phyloP scores from a whole-genome alignment of 2,113 vertebrate genomes.

The Mormyrus lacerda region DNA sequence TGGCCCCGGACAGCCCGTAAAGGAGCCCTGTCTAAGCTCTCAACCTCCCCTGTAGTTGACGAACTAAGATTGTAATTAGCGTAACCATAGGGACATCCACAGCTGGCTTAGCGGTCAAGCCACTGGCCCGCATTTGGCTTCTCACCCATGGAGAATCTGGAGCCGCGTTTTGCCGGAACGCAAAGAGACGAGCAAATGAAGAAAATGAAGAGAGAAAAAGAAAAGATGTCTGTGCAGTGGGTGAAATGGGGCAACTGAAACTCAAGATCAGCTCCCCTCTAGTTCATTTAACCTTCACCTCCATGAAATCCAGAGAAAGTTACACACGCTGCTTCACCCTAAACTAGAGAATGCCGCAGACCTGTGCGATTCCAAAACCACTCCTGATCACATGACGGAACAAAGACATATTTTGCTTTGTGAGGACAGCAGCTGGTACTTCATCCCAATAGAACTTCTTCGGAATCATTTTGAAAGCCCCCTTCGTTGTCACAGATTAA shows the following conservation, averaged over 20 bases:
- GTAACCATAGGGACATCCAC: conserved; percentile 42
- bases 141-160: background rate
- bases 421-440: background rate
- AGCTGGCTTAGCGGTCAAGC: conserved; percentile 35
- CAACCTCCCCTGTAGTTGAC: conserved; percentile 58
- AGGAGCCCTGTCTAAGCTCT: conserved; percentile 22
- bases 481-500: background rate
- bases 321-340: background rate
- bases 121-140: conserved; percentile 16
- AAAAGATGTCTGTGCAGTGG: background rate
- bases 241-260: background rate
- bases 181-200: too few relatives aligned
- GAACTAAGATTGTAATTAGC: conserved; percentile 58
- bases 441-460: background rate
- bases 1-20: background rate
- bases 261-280: background rate
- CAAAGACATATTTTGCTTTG: background rate
- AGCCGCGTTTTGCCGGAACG: conserved; percentile 22
- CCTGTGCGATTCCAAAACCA: background rate
- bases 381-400: background rate
- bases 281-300: background rate
- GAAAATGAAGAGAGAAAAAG: too few relatives aligned
- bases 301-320: background rate
- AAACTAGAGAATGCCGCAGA: background rate
- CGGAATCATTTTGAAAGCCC: background rate